Evolutionary conservation across 2,888 invertebrate genomes (phyloP).

Genomic region (Lycia hirtaria): DNA sequence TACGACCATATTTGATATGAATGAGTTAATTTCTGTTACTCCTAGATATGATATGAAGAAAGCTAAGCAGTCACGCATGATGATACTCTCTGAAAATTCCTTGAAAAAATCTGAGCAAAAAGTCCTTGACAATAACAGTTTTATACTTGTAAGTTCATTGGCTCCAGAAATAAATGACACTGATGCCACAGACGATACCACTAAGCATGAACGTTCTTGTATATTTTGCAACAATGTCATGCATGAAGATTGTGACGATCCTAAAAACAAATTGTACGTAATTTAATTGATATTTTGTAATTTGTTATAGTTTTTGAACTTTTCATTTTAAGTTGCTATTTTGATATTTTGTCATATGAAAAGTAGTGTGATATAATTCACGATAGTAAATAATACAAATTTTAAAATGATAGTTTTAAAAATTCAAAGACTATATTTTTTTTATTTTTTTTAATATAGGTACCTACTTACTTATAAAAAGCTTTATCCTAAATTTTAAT

Average conservation of each 20-base stretch:
- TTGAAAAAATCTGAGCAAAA: constrained; percentile 45
- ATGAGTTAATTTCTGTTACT: constrained; percentile 32
- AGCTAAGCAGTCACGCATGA: constrained; percentile 39
- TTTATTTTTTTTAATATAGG: too few species aligned
- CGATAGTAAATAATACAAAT: too few species aligned
- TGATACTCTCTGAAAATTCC: constrained; percentile 46
- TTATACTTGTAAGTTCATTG: constrained; percentile 21
- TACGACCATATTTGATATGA: constrained; percentile 44
- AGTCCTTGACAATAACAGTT: constrained; percentile 11
- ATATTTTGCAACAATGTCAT: constrained; percentile 65
- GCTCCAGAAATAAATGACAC: constrained; percentile 7
- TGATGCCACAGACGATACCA: constrained; percentile 23
- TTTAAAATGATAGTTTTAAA: too few species aligned
- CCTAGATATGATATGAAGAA: constrained; percentile 32
- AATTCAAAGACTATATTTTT: too few species aligned
- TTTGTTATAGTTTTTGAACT: constrained; percentile 2
- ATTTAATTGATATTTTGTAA: not conserved
- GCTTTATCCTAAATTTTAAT: too few species aligned
- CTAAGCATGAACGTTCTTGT: constrained; percentile 53
- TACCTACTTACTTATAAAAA: too few species aligned
- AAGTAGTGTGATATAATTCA: too few species aligned
- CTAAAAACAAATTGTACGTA: constrained; percentile 66
- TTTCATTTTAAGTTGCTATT: constrained; percentile 4
- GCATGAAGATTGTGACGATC: constrained; percentile 58
- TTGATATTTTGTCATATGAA: too few species aligned